Evolutionary conservation across 2,888 invertebrate species (phyloP).

Genomic region (Ptycholaimellus sp.): DNA sequence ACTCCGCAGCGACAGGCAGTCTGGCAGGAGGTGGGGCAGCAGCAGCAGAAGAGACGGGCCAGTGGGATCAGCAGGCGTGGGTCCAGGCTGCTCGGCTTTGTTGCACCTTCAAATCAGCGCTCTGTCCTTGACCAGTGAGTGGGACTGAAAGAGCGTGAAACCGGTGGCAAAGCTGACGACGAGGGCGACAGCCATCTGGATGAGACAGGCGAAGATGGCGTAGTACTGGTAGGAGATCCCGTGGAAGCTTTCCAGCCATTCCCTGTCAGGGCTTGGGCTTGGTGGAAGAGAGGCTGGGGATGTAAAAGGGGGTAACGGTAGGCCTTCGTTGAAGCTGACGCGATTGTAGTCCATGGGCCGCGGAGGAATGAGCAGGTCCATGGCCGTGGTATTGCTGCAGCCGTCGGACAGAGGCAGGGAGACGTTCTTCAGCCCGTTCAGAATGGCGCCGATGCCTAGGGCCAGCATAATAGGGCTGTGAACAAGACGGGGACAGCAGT

Average conservation of each 20-base stretch:
- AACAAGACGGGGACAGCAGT: too few relatives aligned
- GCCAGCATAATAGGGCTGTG: too few relatives aligned
- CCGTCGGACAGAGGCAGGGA: slow-evolving; percentile 7
- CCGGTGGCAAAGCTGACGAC: slow-evolving; percentile 6
- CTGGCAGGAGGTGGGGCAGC: too few relatives aligned
- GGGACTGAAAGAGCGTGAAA: background rate
- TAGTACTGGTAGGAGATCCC: slow-evolving; percentile 34
- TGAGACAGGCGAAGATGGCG: slow-evolving; percentile 26
- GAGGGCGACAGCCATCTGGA: slow-evolving; percentile 10
- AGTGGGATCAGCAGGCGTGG: too few relatives aligned
- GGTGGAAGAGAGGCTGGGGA: background rate
- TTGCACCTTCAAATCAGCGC: too few relatives aligned
- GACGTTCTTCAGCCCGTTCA: slow-evolving; percentile 1
- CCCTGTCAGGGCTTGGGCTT: slow-evolving; percentile 7
- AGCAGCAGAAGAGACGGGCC: too few relatives aligned
- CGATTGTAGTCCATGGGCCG: too few relatives aligned
- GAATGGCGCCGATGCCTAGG: background rate
- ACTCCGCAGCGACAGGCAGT: too few relatives aligned
- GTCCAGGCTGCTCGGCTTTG: too few relatives aligned
- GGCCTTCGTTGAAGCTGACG: too few relatives aligned
- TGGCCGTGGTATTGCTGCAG: background rate
- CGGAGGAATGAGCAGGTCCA: background rate
- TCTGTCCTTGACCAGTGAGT: too few relatives aligned
- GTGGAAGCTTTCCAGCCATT: slow-evolving; percentile 23
- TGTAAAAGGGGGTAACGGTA: background rate